Conservation (phyloP, 2,888 invertebrate genomes). For the Polydrusus tereticollis region DNA sequence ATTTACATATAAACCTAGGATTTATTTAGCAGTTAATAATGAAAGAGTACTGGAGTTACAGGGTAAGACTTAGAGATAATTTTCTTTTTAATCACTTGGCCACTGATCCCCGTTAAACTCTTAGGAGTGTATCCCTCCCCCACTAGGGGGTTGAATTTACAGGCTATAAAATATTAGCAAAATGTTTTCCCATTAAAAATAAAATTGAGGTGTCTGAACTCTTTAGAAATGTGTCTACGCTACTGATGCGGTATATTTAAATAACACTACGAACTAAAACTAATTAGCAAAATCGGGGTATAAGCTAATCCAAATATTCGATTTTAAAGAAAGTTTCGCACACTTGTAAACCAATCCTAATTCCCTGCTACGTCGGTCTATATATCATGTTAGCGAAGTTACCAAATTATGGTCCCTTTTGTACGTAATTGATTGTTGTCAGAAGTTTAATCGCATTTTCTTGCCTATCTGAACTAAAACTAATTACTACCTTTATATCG, state of each 20-base stretch:
- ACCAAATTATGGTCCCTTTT: constrained; percentile 40
- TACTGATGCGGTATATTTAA: too few species aligned
- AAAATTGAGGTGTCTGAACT: too few species aligned
- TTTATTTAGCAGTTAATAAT: constrained; percentile 80
- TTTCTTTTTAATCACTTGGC: too few species aligned
- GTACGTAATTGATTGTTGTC: constrained; percentile 46
- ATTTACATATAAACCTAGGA: constrained; percentile 77
- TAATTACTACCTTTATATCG: constrained; percentile 41
- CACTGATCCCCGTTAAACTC: too few species aligned
- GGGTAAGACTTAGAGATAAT: constrained; percentile 69
- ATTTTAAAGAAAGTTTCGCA: constrained; percentile 36
- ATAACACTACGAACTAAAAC: background rate
- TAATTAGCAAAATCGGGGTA: constrained; percentile 18
- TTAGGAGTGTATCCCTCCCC: too few species aligned
- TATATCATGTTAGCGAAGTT: constrained; percentile 45
- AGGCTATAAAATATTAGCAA: too few species aligned
- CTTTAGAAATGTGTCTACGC: too few species aligned
- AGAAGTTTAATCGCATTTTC: constrained; percentile 45
- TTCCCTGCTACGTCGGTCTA: constrained; percentile 33
- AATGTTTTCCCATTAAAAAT: too few species aligned
- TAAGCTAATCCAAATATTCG: constrained; percentile 26
- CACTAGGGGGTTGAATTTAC: too few species aligned
- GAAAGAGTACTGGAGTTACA: constrained; percentile 79
- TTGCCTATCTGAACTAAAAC: constrained; percentile 37
- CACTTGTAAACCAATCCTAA: constrained; percentile 38